Base-by-base conservation (phyloP, 2,888 invertebrate species). In the Bhutanitis thaidina region DNA sequence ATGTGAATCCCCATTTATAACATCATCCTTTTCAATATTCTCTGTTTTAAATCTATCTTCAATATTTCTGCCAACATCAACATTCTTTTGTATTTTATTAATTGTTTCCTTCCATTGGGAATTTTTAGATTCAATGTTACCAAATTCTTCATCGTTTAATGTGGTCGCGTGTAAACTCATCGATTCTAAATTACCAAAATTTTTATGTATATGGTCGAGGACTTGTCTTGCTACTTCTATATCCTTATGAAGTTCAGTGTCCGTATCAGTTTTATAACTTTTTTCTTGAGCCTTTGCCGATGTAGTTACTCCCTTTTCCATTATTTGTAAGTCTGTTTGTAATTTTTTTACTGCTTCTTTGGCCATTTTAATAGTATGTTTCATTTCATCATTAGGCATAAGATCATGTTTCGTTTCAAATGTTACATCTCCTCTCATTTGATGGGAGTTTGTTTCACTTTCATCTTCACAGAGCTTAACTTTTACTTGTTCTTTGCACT, bases 311-410 rank as follows among this genome's bases (percentile, higher is more conserved):
- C 61, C 69, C 34, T 67, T 58, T 48, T 84, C 79, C 32, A 75
- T 73, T 55, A 67, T 74, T 45, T 69, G 62, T 29, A 86, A 58
- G 53, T 84, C 78, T 14, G 67, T 70, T 59, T 85, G 80, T 20
- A 88, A 61, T 49, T 71, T 75, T 58, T 86, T 79, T n/a, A 87
- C 77, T 1, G 85, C 86, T 69, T 80, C 79, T 56, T 80, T 84
- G 12, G 85, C 87, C 67, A 79, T 71, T 50, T 71, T 70, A 46
- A 87, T 76, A 52, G 74, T 86, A n/a, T 74, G 67, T 58, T 81
- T 75, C 63, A 87, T 73, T 39, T 83, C 77, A 30, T 69, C 72
- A 50, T 80, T 75, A 1, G 70, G 62, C 30, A 65, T 57, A 34
- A 65, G 60, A 13, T 58, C 58, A 4, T 65, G 53, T 4, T 44